Evolutionary conservation across 2,888 invertebrate species (phyloP).

Genomic region (Leucoma salicis): DNA sequence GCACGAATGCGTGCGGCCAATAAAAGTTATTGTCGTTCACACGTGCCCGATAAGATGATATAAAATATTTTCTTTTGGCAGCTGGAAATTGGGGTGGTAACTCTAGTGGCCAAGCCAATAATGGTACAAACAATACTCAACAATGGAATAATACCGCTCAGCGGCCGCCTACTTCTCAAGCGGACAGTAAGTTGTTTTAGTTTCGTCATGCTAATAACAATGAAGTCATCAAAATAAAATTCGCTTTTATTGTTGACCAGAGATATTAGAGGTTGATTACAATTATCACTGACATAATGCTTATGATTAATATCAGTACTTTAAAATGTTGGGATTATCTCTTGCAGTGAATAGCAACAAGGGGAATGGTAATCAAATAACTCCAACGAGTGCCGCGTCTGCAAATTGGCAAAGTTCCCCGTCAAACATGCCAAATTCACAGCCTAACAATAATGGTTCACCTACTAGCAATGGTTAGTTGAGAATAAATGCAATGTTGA

Average conservation of each 20-base stretch:
- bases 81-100: constrained; percentile 78
- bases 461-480: constrained; percentile 68
- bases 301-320: constrained; percentile 17
- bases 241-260: constrained; percentile 32
- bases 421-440: constrained; percentile 74
- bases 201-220: constrained; percentile 29
- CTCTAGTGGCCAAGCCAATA: constrained; percentile 71
- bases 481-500: constrained; percentile 13
- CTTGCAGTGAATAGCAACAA: constrained; percentile 79
- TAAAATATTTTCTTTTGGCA: constrained; percentile 47
- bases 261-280: constrained; percentile 3
- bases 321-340: constrained; percentile 35
- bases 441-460: constrained; percentile 74
- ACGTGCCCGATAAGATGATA: constrained; percentile 6
- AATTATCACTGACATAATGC: neutral
- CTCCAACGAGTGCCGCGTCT: constrained; percentile 66
- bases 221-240: constrained; percentile 43
- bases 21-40: neutral
- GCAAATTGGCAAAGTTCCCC: constrained; percentile 72
- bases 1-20: neutral
- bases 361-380: constrained; percentile 68
- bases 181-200: constrained; percentile 70
- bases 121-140: constrained; percentile 73
- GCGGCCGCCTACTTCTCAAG: constrained; percentile 77
- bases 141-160: constrained; percentile 78